phyloP scores from a whole-genome alignment of 2,113 vertebrate species.

The Miniopterus natalensis region DNA sequence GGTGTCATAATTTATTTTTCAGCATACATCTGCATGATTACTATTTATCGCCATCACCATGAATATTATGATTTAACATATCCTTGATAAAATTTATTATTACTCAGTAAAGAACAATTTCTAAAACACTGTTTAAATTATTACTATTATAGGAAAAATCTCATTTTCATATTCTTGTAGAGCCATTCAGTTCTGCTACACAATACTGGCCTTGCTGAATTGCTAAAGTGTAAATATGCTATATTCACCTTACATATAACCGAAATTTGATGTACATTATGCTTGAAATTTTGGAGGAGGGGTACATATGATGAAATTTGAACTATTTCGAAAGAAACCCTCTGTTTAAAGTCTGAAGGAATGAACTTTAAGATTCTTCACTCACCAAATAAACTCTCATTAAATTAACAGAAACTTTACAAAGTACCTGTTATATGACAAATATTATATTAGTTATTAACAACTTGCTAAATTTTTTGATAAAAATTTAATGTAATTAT shows the following conservation, averaged over 20 bases:
- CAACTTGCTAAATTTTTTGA: slow-evolving; percentile 44
- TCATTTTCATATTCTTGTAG: background rate
- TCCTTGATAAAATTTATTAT: slow-evolving; percentile 51
- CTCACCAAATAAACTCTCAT: slow-evolving; percentile 45
- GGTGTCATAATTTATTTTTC: slow-evolving; percentile 20
- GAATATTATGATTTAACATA: slow-evolving; percentile 60
- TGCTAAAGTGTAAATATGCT: background rate
- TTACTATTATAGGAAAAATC: background rate
- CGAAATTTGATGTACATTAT: slow-evolving; percentile 17
- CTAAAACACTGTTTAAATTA: slow-evolving; percentile 47
- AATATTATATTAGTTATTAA: slow-evolving; percentile 34
- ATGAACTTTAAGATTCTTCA: slow-evolving; percentile 47
- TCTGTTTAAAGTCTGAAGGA: slow-evolving; percentile 54
- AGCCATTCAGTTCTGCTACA: background rate
- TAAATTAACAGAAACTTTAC: slow-evolving; percentile 54
- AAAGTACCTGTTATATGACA: slow-evolving; percentile 12
- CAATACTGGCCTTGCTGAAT: background rate
- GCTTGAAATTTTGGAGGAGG: slow-evolving; percentile 41
- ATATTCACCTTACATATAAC: background rate
- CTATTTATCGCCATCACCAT: slow-evolving; percentile 34
- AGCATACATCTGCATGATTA: slow-evolving; percentile 43
- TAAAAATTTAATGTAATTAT: background rate
- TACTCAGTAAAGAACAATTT: slow-evolving; percentile 46
- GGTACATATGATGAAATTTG: background rate
- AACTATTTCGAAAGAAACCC: slow-evolving; percentile 51